Base-by-base conservation (phyloP, 2,888 invertebrate genomes). In the Caenorhabditis wallacei region DNA sequence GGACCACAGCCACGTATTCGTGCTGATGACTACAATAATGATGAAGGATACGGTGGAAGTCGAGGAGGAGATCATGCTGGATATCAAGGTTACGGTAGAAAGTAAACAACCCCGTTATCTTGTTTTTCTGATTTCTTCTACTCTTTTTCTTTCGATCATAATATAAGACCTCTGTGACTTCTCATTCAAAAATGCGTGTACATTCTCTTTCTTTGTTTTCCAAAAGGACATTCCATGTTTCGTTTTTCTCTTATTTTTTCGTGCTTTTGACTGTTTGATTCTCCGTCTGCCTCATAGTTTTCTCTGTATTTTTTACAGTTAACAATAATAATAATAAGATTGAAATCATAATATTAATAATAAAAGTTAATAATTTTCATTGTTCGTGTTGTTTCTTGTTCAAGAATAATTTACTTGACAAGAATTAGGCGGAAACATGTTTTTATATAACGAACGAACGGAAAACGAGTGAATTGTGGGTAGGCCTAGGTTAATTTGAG, bases 1-100 rank as follows among this genome's bases (percentile, higher is more conserved):
- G 88, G 88, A 24, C 87, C 90, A 20, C 90, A 90, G 61, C 90
- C 91, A 20, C 85, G 90, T 20, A 85, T 91, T 37, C 87, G 87
- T 24, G 87, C 87, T 43, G 87, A 85, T 35, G 87, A 84, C 11
- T 90, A 89, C 74, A 81, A 57, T 48, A 69, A 51, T 35, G 63
- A 63, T 16, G 71, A 74, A 10, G 74, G 74, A 13, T 76, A 72
- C 54, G 75, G 68, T 59, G 53, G 63, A 35, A 68, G 69, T 37
- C 54, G 68, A 22, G 72, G 66, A 57, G 64, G 57, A 46, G 51
- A 59, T 43, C 71, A 43, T 46, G 66, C 53, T 11, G 82, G 79
- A 37, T 82, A 79, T 22, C 59, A 63, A 20, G 83, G 83, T 22
- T 74, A 80, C 57, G 82, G 82, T 59, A 76, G 66, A 75, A 70